Percentiles rank a stretch among this genome's conserved stretches.
Conservation (phyloP, 2,888 invertebrate genomes). For the Deilephila porcellus region DNA sequence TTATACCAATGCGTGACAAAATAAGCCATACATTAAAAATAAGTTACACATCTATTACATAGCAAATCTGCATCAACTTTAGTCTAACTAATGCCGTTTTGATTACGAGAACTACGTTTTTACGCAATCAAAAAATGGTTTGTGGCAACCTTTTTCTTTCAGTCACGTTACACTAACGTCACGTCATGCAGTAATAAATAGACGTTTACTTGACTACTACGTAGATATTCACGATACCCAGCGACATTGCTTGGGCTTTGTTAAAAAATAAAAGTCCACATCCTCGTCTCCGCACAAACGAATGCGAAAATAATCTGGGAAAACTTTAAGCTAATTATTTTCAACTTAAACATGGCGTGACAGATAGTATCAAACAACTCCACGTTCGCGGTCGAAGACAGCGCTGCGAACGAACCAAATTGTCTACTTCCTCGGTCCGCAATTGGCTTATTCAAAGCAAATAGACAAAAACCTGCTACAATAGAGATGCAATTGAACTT, state of each 20-base stretch:
- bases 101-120: constrained; percentile 75
- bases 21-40: constrained; percentile 58
- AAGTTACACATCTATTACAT: constrained; percentile 48
- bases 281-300: background rate
- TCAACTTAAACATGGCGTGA: constrained; percentile 32
- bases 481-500: constrained; percentile 39
- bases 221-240: constrained; percentile 49
- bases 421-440: constrained; percentile 70
- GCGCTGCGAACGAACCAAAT: constrained; percentile 57
- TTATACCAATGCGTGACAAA: constrained; percentile 53
- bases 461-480: constrained; percentile 63
- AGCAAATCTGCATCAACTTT: constrained; percentile 56
- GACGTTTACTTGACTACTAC: constrained; percentile 57
- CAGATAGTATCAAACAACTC: constrained; percentile 29
- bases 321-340: constrained; percentile 35
- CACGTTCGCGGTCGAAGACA: constrained; percentile 31
- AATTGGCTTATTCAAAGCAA: constrained; percentile 71
- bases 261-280: constrained; percentile 43
- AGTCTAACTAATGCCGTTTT: constrained; percentile 74
- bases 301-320: constrained; percentile 33
- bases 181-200: constrained; percentile 56
- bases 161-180: constrained; percentile 61
- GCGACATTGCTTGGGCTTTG: constrained; percentile 40
- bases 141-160: constrained; percentile 48
- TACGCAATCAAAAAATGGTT: constrained; percentile 53